A percentile compares a stretch with the other conserved stretches of the same genome.
phyloP scores from a whole-genome alignment of 2,797 vertebrate genomes.

The Gymnopithys bicolor region DNA sequence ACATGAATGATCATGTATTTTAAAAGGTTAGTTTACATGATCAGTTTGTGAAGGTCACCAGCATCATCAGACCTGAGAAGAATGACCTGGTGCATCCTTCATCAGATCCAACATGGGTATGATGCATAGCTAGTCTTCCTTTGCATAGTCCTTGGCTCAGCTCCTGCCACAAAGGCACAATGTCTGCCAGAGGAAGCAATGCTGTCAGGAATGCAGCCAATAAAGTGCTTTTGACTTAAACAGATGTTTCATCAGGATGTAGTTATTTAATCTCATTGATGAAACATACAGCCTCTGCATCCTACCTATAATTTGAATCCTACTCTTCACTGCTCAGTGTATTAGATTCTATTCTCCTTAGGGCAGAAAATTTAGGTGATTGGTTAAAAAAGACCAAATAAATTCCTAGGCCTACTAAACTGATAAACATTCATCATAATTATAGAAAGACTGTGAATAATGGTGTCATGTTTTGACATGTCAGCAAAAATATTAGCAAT shows the following conservation, averaged over 20 bases:
- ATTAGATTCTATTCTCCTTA: not conserved
- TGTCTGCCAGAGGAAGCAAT: not conserved
- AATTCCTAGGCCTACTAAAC: not conserved
- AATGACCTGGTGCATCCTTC: not conserved
- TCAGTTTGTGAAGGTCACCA: not conserved
- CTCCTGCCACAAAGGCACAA: not conserved
- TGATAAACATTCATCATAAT: not conserved
- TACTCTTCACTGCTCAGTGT: not conserved
- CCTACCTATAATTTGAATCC: not conserved
- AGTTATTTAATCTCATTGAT: not conserved
- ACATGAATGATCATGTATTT: not conserved
- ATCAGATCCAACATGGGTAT: not conserved
- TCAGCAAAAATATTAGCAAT: not conserved
- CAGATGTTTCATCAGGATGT: not conserved
- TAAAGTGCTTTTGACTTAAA: not conserved
- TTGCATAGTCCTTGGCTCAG: not conserved
- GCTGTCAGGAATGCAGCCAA: not conserved
- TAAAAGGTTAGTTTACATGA: not conserved
- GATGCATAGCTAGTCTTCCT: rapidly evolving
- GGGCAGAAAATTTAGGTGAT: not conserved
- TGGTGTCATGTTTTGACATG: not conserved
- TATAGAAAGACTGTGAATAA: not conserved
- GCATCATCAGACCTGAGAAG: not conserved
- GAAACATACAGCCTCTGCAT: not conserved
- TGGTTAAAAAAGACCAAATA: not conserved